These are phyloP conservation scores for Caenorhabditis panamensis DNA, from an alignment of 2,888 invertebrate species.

Conservation along the genomic window DNA sequence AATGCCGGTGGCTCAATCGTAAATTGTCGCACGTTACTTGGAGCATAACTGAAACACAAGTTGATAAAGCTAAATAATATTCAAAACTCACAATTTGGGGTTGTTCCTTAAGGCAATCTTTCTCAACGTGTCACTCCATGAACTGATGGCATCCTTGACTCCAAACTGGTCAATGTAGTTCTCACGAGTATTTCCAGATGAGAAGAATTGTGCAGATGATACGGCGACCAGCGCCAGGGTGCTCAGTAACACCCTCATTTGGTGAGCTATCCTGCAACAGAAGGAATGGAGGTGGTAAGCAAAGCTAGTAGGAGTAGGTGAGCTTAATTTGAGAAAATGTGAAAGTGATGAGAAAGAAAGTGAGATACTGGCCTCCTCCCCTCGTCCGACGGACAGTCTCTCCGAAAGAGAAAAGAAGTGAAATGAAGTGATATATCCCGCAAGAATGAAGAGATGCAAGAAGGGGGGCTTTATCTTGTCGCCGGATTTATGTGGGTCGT, in stretches of 20 bases:
- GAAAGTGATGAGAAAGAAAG: constrained; percentile 64
- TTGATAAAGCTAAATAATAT: too few species aligned
- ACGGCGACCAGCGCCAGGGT: constrained; percentile 39
- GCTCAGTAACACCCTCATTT: constrained; percentile 58
- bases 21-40: constrained; percentile 41
- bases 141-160: constrained; percentile 68
- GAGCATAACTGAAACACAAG: constrained; percentile 40
- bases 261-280: background rate
- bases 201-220: constrained; percentile 57
- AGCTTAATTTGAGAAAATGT: constrained; percentile 53
- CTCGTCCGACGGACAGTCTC: background rate
- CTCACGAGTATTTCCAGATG: constrained; percentile 40
- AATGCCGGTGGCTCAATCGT: constrained; percentile 59
- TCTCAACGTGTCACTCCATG: constrained; percentile 68
- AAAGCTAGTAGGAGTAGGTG: constrained; percentile 23
- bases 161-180: constrained; percentile 66
- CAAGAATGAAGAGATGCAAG: constrained; percentile 31
- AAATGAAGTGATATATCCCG: constrained; percentile 65
- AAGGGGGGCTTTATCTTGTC: constrained; percentile 50
- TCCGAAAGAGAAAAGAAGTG: constrained; percentile 48
- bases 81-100: constrained; percentile 47
- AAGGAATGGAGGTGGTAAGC: background rate
- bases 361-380: constrained; percentile 23
- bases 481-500: constrained; percentile 60
- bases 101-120: constrained; percentile 66